Base-by-base conservation (phyloP, 2,888 invertebrate species). In the Chouioia cunea region DNA sequence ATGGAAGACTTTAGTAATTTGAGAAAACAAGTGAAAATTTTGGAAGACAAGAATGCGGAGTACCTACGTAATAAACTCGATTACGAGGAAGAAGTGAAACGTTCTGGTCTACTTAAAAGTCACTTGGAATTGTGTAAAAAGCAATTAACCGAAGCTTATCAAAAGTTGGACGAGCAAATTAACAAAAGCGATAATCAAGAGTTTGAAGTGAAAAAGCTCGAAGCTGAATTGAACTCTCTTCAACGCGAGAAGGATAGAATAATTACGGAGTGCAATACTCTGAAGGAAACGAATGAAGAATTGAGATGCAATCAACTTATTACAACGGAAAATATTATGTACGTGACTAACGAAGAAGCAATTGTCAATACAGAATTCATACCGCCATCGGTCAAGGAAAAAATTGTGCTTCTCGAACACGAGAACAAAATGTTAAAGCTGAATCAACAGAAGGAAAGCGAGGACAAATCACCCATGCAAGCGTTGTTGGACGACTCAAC, bases 121-220 rank as follows among this genome's bases (percentile, higher is more conserved):
- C 97, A 97, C 82, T 89, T 97, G 36, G 98, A 99, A 78, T 89
- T 95, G 52, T 97, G 97, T 80, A 97, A 97, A 84, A 94, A 94
- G 82, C 96, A 97, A 88, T 91, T 94, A 57, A 91, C 93, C 71
- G 97, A 97, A 83, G 86, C 95, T 36, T 95, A 97, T 81, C 91
- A 92, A 77, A 95, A 95, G 85, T 83, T 96, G 36, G 94, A 95
- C 80, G 94, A 93, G 75, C 96, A 97, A 86, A 93, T 93, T 75
- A 95, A 95, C 79, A 93, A 94, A 82, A 93, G 93, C 57, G 96
- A 97, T 81, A 95, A 94, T 84, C 87, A 93, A 10, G 94, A 95
- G 81, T 96, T 96, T 83, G 96, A 96, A 81, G 90, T 91, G 74
- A 95, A 94, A 84, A 93, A 95, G 82, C 83, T 93, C 65, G 91